phyloP scores from a whole-genome alignment of 2,797 vertebrate species.

The Siniperca undulata region DNA sequence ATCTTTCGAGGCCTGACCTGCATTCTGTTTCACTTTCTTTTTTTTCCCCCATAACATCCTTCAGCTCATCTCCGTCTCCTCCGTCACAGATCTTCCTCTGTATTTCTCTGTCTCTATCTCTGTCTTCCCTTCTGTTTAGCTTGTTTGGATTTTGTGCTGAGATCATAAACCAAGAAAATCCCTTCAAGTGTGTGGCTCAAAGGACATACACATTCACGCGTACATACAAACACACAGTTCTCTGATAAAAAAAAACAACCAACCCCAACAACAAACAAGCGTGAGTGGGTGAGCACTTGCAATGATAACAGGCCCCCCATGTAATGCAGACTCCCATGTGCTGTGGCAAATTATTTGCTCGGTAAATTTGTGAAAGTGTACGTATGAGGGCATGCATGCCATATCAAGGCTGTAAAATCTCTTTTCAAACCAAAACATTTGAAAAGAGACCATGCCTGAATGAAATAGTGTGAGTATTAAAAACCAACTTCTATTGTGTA shows the following conservation, averaged over 20 bases:
- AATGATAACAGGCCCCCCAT: slow-evolving; percentile 46
- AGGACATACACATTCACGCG: slow-evolving; percentile 23
- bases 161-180: slow-evolving; percentile 71
- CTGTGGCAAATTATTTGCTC: slow-evolving; percentile 53
- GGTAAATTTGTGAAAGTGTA: slow-evolving; percentile 40
- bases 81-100: slow-evolving; percentile 29
- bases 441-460: background rate
- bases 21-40: slow-evolving; percentile 54
- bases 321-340: slow-evolving; percentile 30
- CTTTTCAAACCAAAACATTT: slow-evolving; percentile 23
- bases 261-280: slow-evolving; percentile 40
- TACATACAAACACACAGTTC: background rate
- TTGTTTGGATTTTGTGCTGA: slow-evolving; percentile 67
- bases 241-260: slow-evolving; percentile 41
- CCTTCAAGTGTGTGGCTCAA: slow-evolving; percentile 53
- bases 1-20: slow-evolving; percentile 75
- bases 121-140: slow-evolving; percentile 48
- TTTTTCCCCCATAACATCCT: background rate
- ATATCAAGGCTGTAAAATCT: slow-evolving; percentile 16
- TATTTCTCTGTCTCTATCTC: background rate
- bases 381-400: slow-evolving; percentile 9
- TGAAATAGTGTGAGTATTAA: slow-evolving; percentile 27
- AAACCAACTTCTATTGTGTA: slow-evolving; percentile 36
- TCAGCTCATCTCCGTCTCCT: slow-evolving; percentile 42
- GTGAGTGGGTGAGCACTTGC: slow-evolving; percentile 49